Base-by-base conservation (phyloP, 2,888 invertebrate species). In the Nipponacmea schrenckii region DNA sequence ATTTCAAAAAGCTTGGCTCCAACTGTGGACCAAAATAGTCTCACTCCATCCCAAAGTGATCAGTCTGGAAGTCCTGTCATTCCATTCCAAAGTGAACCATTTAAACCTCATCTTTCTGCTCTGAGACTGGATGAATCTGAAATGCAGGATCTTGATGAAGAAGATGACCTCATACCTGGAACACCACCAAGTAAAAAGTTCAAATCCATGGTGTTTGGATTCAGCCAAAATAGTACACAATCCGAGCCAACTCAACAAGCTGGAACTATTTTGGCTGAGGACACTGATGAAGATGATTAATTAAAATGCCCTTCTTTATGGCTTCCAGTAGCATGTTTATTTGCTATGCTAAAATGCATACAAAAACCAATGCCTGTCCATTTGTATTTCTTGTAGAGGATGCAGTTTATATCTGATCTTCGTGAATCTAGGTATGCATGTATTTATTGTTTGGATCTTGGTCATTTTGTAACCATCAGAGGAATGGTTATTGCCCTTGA, bases 221-320 rank as follows among this genome's bases (percentile, higher is more conserved):
- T 78, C 26, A 83, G 84, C 2, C 85, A 84, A 71, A 76, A 77
- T 62, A 80, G 79, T 24, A 78, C 80, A n/a, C 72, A 65, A 26
- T 69, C 70, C 12, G 71, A 78, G 64, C 31, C 73, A 7, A 73
- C 77, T 48, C 64, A 64, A 26, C 45, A 50, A 45, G 64, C 63
- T 31, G n/a, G 70, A 0, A 50, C 89, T 66, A 90, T 94, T 62
- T 90, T 93, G 80, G 94, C 92, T n/a, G 92, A 92, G 72, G 93
- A 94, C 85, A 94, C 94, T 1, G 94, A 94, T 83, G 92, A 92
- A 84, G 92, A 92, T 26, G 77, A 80, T 69, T 78, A 73, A 78
- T 0, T 10, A 31, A 31, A 31, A 3, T 31, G 31, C 31, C n/a
- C 31, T 31, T 2, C 31, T 31, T 31, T 31, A 31, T n/a, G n/a